phyloP scores from a whole-genome alignment of 2,113 vertebrate species.

The Thymallus thymallus region DNA sequence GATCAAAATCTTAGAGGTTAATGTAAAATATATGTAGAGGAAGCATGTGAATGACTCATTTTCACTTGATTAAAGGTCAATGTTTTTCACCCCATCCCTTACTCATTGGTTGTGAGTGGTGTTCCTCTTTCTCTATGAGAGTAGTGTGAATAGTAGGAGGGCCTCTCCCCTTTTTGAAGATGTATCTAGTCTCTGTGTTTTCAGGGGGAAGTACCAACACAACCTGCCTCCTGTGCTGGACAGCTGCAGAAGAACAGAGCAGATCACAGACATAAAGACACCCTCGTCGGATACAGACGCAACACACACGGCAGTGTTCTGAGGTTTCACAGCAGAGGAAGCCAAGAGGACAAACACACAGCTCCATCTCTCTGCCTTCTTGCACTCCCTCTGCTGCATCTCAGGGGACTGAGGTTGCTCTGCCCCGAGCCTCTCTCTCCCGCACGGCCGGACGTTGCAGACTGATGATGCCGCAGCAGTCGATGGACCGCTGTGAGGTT shows the following conservation, averaged over 20 bases:
- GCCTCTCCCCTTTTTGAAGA: slow-evolving; percentile 48
- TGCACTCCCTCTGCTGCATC: slow-evolving; percentile 37
- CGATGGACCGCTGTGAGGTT: not conserved
- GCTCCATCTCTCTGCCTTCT: slow-evolving; percentile 7
- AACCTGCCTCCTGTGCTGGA: slow-evolving; percentile 28
- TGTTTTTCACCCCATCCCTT: slow-evolving; percentile 15
- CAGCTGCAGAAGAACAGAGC: slow-evolving; percentile 21
- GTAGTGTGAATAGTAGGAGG: slow-evolving; percentile 40
- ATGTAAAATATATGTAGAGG: not conserved
- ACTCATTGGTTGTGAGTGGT: slow-evolving; percentile 15
- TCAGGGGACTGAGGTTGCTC: slow-evolving; percentile 31
- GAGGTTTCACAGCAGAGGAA: slow-evolving; percentile 55
- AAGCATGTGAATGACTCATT: slow-evolving; percentile 17
- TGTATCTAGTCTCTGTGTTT: slow-evolving; percentile 6
- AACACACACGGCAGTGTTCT: slow-evolving; percentile 56
- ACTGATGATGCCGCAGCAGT: slow-evolving; percentile 42
- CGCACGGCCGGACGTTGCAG: not conserved
- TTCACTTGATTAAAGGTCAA: not conserved
- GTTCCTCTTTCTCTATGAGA: slow-evolving; percentile 40
- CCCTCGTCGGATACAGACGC: slow-evolving; percentile 26
- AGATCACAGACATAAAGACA: slow-evolving; percentile 24
- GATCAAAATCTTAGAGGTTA: not conserved
- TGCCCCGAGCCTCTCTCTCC: slow-evolving; percentile 2
- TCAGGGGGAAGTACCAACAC: slow-evolving; percentile 60
- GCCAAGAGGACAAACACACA: slow-evolving; percentile 39